Conservation (phyloP, 1,140 invertebrate species). For the Ips typographus region DNA sequence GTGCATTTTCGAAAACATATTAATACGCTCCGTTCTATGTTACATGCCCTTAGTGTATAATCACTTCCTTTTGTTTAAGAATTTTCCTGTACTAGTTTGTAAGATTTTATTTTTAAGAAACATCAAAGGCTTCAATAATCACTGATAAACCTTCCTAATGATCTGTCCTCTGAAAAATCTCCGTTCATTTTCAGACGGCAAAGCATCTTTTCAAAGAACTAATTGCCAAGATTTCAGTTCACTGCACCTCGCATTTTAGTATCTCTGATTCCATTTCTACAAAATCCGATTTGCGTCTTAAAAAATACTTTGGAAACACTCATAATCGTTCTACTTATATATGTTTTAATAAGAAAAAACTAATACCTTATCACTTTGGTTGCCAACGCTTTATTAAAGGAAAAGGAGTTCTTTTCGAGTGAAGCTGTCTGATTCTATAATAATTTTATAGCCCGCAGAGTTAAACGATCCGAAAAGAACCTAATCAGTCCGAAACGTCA, state of each 20-base stretch:
- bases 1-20: too few relatives aligned
- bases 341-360: constrained; percentile 36
- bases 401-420: too few relatives aligned
- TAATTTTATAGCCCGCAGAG: constrained; percentile 18
- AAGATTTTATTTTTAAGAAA: constrained; percentile 33
- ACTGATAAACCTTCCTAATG: constrained; percentile 51
- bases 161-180: constrained; percentile 50
- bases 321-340: constrained; percentile 41
- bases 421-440: background rate
- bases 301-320: constrained; percentile 45
- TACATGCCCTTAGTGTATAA: too few relatives aligned
- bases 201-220: constrained; percentile 48
- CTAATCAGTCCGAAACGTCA: constrained; percentile 25
- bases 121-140: constrained; percentile 50
- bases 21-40: too few relatives aligned
- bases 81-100: too few relatives aligned
- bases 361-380: constrained; percentile 7
- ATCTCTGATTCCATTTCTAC: constrained; percentile 45
- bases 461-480: constrained; percentile 25
- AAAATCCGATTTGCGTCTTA: constrained; percentile 47
- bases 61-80: too few relatives aligned
- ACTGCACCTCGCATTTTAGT: constrained; percentile 44
- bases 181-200: constrained; percentile 33
- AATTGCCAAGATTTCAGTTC: constrained; percentile 51
- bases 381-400: too few relatives aligned